Percentiles rank a stretch among this genome's conserved stretches.
phyloP scores from a whole-genome alignment of 2,797 vertebrate species.

The Natrix natrix region DNA sequence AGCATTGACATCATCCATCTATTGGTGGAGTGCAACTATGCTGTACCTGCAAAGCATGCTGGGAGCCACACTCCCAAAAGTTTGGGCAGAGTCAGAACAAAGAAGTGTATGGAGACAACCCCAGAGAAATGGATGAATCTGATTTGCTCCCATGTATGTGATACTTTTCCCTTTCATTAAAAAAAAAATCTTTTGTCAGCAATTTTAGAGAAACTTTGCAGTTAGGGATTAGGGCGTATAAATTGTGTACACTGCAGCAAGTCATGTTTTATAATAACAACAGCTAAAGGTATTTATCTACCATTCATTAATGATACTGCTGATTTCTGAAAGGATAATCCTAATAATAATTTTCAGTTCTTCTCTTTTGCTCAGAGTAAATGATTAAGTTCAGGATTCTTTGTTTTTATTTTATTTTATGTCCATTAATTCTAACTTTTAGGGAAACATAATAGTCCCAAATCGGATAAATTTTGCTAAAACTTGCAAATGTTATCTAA shows the following conservation, averaged over 20 bases:
- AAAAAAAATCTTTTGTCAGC: not conserved
- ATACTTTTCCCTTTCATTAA: not conserved
- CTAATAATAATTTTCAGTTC: not conserved
- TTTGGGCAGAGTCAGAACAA: not conserved
- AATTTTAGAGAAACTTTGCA: not conserved
- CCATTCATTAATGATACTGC: not conserved
- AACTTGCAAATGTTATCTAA: not conserved
- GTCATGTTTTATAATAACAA: not conserved
- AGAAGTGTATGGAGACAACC: not conserved
- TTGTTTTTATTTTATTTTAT: not conserved
- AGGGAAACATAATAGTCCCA: not conserved
- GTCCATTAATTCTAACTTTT: not conserved
- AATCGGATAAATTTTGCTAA: not conserved
- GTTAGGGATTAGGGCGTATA: not conserved
- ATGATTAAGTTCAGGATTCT: not conserved
- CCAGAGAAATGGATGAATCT: not conserved
- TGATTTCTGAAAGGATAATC: not conserved
- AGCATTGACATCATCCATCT: not conserved
- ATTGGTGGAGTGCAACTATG: not conserved
- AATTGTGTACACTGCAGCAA: not conserved
- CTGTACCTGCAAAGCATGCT: not conserved
- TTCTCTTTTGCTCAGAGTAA: not conserved
- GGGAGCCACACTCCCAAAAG: not conserved
- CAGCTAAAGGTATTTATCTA: not conserved
- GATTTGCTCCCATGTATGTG: not conserved